These are phyloP conservation scores for Bombus sylvicola DNA, from an alignment of 1,140 invertebrate genomes.

Conservation along the genomic window DNA sequence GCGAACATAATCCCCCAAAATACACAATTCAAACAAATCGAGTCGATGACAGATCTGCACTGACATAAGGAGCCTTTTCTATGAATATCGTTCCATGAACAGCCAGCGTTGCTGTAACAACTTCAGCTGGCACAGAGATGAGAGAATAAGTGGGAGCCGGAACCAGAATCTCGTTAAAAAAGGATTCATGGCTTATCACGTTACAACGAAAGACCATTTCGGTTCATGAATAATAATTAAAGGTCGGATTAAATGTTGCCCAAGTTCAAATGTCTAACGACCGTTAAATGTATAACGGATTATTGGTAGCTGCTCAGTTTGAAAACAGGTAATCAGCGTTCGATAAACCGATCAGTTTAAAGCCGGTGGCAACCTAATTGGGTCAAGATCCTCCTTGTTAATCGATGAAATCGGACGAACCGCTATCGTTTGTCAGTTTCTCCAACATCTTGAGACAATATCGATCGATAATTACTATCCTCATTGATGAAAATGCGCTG, in stretches of 20 bases:
- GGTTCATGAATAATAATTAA: slow-evolving; percentile 39
- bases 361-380: not conserved
- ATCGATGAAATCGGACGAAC: slow-evolving; percentile 1
- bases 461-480: not conserved
- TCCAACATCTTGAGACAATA: not conserved
- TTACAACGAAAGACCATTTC: slow-evolving; percentile 23
- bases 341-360: slow-evolving; percentile 37
- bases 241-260: slow-evolving; percentile 18
- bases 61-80: not conserved
- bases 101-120: not conserved
- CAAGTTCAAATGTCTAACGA: not conserved
- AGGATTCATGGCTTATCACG: slow-evolving; percentile 2
- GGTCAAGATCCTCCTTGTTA: not conserved
- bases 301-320: not conserved
- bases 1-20: no score
- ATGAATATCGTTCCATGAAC: not conserved
- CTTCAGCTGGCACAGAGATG: not conserved
- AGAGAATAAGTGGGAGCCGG: no score
- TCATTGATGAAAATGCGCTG: no score
- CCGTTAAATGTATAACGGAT: slow-evolving; percentile 30
- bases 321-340: slow-evolving; percentile 16
- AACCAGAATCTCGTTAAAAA: slow-evolving; percentile 24
- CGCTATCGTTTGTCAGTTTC: not conserved
- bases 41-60: no score
- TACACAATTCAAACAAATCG: no score